Conservation (phyloP, 2,113 vertebrate species). For the Hypanus sabinus region DNA sequence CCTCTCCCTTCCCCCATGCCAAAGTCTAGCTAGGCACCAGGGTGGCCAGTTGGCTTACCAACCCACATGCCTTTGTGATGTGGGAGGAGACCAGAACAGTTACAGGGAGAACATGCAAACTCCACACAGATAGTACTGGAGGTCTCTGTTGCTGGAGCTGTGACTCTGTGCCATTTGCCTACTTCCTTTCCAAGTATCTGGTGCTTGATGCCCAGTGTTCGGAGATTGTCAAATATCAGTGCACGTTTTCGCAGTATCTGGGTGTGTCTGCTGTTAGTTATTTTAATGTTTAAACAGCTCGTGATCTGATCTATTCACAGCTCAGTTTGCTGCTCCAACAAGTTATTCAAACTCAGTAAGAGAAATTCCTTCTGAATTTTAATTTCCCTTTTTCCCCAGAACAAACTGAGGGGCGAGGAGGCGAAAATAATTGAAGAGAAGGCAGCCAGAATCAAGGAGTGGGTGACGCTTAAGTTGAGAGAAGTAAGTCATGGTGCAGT, state of each 20-base stretch:
- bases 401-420: conserved; percentile 78
- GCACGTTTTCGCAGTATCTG: neutral
- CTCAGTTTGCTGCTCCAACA: neutral
- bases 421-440: conserved; percentile 86
- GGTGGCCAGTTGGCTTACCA: too few species aligned
- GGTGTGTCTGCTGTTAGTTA: neutral
- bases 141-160: too few species aligned
- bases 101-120: too few species aligned
- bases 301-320: neutral
- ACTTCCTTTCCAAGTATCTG: neutral
- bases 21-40: too few species aligned
- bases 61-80: too few species aligned
- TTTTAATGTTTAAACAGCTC: neutral
- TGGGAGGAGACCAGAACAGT: too few species aligned
- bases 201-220: neutral
- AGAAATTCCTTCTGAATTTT: neutral
- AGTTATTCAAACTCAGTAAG: neutral
- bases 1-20: too few species aligned
- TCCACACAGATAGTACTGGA: too few species aligned
- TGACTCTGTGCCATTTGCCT: neutral
- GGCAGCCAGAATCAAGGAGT: conserved; percentile 92
- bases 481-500: conserved; percentile 61
- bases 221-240: too few species aligned
- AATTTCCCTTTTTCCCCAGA: conserved; percentile 53
- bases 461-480: conserved; percentile 81